A percentile compares a stretch with the other conserved stretches of the same genome.
These are phyloP conservation scores for Ricordea florida DNA, from an alignment of 92 coral and sea anemone genomes.

Conservation along the genomic window DNA sequence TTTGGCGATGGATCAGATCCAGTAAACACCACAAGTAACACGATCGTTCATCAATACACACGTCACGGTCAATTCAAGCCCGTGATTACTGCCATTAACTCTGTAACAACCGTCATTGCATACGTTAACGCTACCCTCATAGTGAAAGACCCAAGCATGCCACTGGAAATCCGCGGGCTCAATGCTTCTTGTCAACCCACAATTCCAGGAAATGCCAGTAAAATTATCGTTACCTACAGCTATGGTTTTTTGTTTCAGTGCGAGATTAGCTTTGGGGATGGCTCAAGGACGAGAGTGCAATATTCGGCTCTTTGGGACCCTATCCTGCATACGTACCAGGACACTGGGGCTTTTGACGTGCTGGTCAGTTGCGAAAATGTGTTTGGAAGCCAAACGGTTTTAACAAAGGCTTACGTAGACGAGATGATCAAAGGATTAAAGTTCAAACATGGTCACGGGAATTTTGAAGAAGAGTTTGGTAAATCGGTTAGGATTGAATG, in stretches of 20 bases:
- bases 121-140: not conserved
- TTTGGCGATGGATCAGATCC: constrained; percentile 64
- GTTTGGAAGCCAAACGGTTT: constrained; percentile 12
- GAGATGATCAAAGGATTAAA: constrained; percentile 53
- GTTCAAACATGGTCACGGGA: constrained; percentile 11
- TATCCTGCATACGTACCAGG: constrained; percentile 36
- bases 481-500: constrained; percentile 33
- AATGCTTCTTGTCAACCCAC: constrained; percentile 57
- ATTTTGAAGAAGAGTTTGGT: constrained; percentile 32
- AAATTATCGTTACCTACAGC: constrained; percentile 48
- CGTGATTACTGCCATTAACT: constrained; percentile 62
- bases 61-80: constrained; percentile 38
- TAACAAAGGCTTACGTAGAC: constrained; percentile 54
- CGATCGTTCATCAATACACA: constrained; percentile 27
- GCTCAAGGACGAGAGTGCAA: not conserved
- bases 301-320: constrained; percentile 57
- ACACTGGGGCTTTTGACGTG: constrained; percentile 41
- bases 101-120: not conserved
- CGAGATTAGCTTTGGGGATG: constrained; percentile 60
- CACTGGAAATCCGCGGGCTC: constrained; percentile 62
- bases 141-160: constrained; percentile 24
- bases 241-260: constrained; percentile 68
- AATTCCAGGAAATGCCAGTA: constrained; percentile 41
- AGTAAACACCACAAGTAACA: not conserved
- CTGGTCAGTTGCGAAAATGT: constrained; percentile 39